Conservation (phyloP, 2,113 vertebrate species). For the Motacilla alba region DNA sequence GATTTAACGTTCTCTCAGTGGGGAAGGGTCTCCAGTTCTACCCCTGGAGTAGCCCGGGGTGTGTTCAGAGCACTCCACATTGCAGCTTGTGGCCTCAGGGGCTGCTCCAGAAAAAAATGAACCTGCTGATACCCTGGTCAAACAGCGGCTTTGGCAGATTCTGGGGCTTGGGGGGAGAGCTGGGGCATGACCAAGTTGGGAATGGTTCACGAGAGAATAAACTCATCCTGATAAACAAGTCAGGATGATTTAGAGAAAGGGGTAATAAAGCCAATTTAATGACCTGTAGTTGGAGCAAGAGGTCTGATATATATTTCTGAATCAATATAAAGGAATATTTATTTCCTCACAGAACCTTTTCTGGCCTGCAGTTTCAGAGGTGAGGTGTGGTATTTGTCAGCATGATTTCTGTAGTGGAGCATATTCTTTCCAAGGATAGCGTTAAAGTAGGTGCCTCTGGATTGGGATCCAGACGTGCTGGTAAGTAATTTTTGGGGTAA, state of each 20-base stretch:
- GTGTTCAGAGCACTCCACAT: neutral
- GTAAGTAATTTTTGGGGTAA: neutral
- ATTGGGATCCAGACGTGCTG: neutral
- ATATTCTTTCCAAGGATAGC: neutral
- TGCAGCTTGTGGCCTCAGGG: neutral
- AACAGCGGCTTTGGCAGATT: neutral
- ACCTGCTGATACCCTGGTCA: fast-evolving
- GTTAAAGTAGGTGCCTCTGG: neutral
- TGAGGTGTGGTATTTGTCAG: neutral
- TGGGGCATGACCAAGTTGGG: neutral
- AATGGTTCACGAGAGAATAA: neutral
- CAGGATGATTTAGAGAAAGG: neutral
- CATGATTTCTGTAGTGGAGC: neutral
- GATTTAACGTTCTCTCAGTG: neutral
- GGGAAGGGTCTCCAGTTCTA: neutral
- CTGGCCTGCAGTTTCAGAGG: neutral
- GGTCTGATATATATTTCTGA: neutral
- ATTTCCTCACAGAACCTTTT: neutral
- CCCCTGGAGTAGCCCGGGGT: fast-evolving
- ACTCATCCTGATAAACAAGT: neutral
- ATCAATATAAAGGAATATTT: neutral
- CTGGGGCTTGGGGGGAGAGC: neutral
- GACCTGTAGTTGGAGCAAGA: neutral
- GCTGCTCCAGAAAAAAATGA: neutral
- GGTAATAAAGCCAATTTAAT: neutral